Percentiles rank a stretch among this genome's conserved stretches.
Conservation (phyloP, 2,113 vertebrate species). For the Balaenoptera acutorostrata region DNA sequence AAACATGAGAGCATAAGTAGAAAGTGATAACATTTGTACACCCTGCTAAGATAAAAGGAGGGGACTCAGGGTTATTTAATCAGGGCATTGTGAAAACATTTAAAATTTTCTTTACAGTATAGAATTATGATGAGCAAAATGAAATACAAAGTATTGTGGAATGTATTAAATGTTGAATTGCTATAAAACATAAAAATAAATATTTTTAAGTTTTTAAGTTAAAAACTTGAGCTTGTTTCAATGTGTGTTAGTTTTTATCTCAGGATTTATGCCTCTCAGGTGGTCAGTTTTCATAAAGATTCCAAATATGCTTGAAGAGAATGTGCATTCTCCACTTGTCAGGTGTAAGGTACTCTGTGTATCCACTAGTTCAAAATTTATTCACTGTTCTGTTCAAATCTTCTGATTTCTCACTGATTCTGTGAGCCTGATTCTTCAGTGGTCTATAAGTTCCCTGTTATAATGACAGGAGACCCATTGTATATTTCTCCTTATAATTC, state of each 20-base stretch:
- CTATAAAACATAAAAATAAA: not conserved
- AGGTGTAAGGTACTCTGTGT: not conserved
- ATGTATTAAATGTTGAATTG: not conserved
- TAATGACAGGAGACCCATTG: not conserved
- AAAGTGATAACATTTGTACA: not conserved
- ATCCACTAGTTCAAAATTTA: not conserved
- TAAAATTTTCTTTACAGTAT: not conserved
- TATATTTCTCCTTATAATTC: not conserved
- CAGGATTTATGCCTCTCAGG: not conserved
- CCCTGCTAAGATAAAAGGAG: not conserved
- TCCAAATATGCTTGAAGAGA: not conserved
- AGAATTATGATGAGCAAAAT: not conserved
- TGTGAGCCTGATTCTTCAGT: not conserved
- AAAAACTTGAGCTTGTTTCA: constrained; percentile 7
- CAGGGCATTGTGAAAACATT: not conserved
- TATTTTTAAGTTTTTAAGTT: not conserved
- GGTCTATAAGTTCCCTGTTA: not conserved
- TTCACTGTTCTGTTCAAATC: not conserved
- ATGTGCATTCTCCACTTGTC: not conserved
- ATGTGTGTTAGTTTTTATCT: not conserved
- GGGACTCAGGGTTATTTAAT: not conserved
- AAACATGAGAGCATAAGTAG: not conserved
- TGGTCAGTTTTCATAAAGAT: constrained; percentile 24
- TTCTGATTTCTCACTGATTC: not conserved
- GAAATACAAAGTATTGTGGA: not conserved